Percentiles rank a stretch among this genome's conserved stretches.
These are phyloP conservation scores for Remorina albescens DNA, from an alignment of 2,797 vertebrate species.

Conservation along the genomic window DNA sequence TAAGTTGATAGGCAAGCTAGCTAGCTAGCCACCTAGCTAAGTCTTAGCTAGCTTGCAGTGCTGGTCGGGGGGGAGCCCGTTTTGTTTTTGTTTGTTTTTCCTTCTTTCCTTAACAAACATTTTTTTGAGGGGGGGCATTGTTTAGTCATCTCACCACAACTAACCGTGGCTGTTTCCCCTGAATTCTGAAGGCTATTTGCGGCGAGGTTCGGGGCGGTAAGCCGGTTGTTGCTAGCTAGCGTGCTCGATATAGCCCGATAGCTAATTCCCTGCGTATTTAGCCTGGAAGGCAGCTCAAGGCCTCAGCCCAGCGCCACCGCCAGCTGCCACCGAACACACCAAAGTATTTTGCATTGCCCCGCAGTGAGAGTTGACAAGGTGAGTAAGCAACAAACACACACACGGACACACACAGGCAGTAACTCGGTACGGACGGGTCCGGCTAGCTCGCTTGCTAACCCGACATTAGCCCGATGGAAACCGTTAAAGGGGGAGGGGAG, in stretches of 20 bases:
- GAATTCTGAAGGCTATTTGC: slow-evolving; percentile 17
- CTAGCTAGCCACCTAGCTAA: slow-evolving; percentile 71
- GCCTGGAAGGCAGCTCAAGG: slow-evolving; percentile 76
- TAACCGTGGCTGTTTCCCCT: slow-evolving; percentile 1
- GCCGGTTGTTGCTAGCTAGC: slow-evolving; percentile 54
- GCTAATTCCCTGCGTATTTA: slow-evolving; percentile 78
- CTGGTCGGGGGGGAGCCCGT: slow-evolving; percentile 38
- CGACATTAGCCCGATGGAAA: slow-evolving; percentile 49
- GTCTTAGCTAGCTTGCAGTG: slow-evolving; percentile 66
- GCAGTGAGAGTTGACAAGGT: slow-evolving; percentile 81
- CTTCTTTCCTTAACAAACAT: slow-evolving; percentile 2
- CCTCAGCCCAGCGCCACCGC: slow-evolving; percentile 66
- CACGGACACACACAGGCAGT: fast-evolving
- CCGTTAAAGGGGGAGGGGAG: slow-evolving; percentile 21
- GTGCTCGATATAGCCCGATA: slow-evolving; percentile 69
- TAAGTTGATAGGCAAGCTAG: slow-evolving; percentile 76
- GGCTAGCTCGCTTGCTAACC: slow-evolving; percentile 51
- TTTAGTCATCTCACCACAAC: slow-evolving; percentile 9
- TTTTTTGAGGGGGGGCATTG: slow-evolving; percentile 37
- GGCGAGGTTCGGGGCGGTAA: slow-evolving; percentile 25
- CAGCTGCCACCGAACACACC: slow-evolving; percentile 43
- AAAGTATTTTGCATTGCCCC: slow-evolving; percentile 64
- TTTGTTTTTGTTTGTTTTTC: slow-evolving; percentile 16
- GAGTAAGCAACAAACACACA: slow-evolving; percentile 56
- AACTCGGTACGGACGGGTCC: no score